These are phyloP conservation scores for Pseudorasbora parva DNA, from an alignment of 2,113 vertebrate species.

Conservation along the genomic window DNA sequence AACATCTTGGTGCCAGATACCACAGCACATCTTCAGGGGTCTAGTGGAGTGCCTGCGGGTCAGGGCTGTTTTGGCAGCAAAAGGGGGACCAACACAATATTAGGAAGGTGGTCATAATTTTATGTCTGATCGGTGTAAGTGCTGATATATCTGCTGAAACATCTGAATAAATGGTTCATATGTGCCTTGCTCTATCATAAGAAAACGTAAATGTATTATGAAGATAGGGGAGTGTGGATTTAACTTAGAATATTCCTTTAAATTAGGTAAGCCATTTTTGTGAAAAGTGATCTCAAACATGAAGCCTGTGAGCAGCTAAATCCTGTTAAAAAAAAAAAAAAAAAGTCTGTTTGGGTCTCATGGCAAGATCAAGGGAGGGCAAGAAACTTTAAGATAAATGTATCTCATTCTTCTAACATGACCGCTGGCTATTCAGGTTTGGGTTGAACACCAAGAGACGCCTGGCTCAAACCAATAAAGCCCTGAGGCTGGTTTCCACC, in stretches of 20 bases:
- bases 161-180: too few species aligned
- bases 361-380: background rate
- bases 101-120: too few species aligned
- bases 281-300: background rate
- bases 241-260: background rate
- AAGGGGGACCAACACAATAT: too few species aligned
- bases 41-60: too few species aligned
- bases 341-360: background rate
- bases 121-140: too few species aligned
- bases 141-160: too few species aligned
- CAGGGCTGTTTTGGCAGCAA: too few species aligned
- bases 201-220: too few species aligned
- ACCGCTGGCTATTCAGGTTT: background rate
- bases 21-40: too few species aligned
- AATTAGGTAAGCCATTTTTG: background rate
- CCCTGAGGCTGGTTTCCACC: constrained; percentile 44
- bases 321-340: background rate
- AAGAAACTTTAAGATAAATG: constrained; percentile 27
- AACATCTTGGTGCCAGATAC: too few species aligned
- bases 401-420: background rate
- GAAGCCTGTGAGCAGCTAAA: background rate
- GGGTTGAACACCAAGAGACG: constrained; percentile 24
- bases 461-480: constrained; percentile 31
- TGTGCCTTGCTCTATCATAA: too few species aligned
- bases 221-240: background rate